phyloP scores from a whole-genome alignment of 2,888 invertebrate genomes.

The Romanomermis culicivorax region DNA sequence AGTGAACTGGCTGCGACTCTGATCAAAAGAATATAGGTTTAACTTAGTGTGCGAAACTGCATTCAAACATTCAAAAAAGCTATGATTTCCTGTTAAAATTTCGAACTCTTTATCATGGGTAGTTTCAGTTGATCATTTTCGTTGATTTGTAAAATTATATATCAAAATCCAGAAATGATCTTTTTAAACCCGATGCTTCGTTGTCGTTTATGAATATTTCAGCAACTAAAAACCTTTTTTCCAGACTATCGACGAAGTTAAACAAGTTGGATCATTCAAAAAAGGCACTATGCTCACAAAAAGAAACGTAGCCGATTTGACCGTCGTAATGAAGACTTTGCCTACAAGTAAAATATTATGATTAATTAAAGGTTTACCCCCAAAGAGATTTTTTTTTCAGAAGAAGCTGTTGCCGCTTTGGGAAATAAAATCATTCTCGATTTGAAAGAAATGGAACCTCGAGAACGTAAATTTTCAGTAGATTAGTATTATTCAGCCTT shows the following conservation, averaged over 20 bases:
- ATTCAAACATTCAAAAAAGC: too few species aligned
- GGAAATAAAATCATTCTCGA: slow-evolving; percentile 68
- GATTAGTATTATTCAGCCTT: slow-evolving; percentile 35
- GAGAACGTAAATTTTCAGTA: slow-evolving; percentile 25
- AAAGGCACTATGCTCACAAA: slow-evolving; percentile 92
- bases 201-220: too few species aligned
- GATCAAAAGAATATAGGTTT: too few species aligned
- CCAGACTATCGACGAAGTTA: slow-evolving; percentile 75
- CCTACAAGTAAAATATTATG: slow-evolving; percentile 44
- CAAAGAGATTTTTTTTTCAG: slow-evolving; percentile 28
- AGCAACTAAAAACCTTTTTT: too few species aligned
- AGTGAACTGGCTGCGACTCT: too few species aligned
- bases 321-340: slow-evolving; percentile 80
- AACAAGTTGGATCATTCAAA: slow-evolving; percentile 91
- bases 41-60: too few species aligned
- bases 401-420: slow-evolving; percentile 75
- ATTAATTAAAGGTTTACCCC: background rate
- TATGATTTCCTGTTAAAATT: too few species aligned
- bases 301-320: slow-evolving; percentile 82
- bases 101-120: too few species aligned
- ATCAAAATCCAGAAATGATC: too few species aligned
- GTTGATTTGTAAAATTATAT: too few species aligned
- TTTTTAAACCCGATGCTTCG: too few species aligned
- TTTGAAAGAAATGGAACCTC: slow-evolving; percentile 42
- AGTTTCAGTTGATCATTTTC: too few species aligned